Conservation (phyloP, 1,140 invertebrate species). For the Portunus trituberculatus region DNA sequence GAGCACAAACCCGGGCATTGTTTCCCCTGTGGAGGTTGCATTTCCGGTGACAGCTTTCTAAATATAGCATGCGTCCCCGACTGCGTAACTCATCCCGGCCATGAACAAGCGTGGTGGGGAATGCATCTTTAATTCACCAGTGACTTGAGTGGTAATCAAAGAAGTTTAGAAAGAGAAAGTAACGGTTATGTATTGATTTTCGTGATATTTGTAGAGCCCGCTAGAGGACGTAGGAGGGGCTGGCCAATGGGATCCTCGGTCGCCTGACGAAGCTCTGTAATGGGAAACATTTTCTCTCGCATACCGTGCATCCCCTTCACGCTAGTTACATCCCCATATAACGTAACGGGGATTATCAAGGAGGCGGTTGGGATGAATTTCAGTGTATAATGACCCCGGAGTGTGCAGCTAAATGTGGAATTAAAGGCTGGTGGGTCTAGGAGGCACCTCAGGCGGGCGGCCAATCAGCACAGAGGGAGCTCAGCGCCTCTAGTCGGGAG, state of each 20-base stretch:
- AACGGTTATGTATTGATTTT: slow-evolving; percentile 74
- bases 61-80: not conserved
- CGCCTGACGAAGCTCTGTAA: slow-evolving; percentile 56
- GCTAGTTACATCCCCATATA: not conserved
- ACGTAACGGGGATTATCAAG: not conserved
- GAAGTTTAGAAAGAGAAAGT: slow-evolving; percentile 64
- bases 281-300: slow-evolving; percentile 39
- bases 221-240: slow-evolving; percentile 62
- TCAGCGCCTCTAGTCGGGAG: slow-evolving; percentile 60
- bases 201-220: slow-evolving; percentile 68
- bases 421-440: not conserved
- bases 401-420: not conserved
- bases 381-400: not conserved
- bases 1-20: not conserved
- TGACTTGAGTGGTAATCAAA: not conserved
- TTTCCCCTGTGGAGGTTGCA: not conserved
- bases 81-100: not conserved
- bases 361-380: not conserved
- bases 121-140: not conserved
- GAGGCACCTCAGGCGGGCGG: slow-evolving; percentile 47
- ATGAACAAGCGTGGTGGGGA: not conserved
- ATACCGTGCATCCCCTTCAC: not conserved
- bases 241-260: slow-evolving; percentile 47
- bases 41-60: not conserved
- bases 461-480: slow-evolving; percentile 62